phyloP scores from a whole-genome alignment of 2,888 invertebrate genomes.

The Synanthedon vespiformis region DNA sequence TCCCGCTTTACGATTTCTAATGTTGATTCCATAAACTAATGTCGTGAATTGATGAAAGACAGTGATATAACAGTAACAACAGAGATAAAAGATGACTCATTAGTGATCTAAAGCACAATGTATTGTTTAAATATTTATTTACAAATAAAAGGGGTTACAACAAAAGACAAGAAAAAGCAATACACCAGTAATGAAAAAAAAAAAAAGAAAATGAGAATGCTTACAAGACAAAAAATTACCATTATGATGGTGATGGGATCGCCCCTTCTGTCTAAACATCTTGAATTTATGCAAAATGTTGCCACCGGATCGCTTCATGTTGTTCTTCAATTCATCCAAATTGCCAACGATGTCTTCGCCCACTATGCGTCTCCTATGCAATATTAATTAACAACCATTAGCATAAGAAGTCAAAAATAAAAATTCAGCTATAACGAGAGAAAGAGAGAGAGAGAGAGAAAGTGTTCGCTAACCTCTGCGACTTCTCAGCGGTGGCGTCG shows the following conservation, averaged over 20 bases:
- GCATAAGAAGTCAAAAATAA: not conserved
- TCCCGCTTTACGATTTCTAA: too few species aligned
- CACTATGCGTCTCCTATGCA: constrained; percentile 32
- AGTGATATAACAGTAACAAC: too few species aligned
- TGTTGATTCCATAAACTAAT: too few species aligned
- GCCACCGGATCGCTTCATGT: constrained; percentile 61
- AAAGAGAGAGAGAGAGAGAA: not conserved
- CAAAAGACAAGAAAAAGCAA: not conserved
- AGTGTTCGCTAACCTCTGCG: constrained; percentile 64
- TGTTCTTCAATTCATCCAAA: constrained; percentile 60
- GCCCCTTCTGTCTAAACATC: constrained; percentile 61
- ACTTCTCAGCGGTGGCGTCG: constrained; percentile 88
- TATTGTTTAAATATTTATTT: too few species aligned
- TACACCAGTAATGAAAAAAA: too few species aligned
- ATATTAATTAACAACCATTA: not conserved
- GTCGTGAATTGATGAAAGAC: too few species aligned
- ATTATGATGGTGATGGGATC: constrained; percentile 37
- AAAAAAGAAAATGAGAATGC: not conserved
- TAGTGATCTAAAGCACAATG: too few species aligned
- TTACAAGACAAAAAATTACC: constrained; percentile 21
- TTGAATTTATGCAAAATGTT: constrained; percentile 61
- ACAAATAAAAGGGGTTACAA: too few species aligned
- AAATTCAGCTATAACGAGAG: too few species aligned
- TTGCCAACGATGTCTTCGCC: constrained; percentile 52
- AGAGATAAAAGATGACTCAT: too few species aligned